phyloP scores from a whole-genome alignment of 53 echinoderm and acorn worm genomes.

The Echinarachnius parma region DNA sequence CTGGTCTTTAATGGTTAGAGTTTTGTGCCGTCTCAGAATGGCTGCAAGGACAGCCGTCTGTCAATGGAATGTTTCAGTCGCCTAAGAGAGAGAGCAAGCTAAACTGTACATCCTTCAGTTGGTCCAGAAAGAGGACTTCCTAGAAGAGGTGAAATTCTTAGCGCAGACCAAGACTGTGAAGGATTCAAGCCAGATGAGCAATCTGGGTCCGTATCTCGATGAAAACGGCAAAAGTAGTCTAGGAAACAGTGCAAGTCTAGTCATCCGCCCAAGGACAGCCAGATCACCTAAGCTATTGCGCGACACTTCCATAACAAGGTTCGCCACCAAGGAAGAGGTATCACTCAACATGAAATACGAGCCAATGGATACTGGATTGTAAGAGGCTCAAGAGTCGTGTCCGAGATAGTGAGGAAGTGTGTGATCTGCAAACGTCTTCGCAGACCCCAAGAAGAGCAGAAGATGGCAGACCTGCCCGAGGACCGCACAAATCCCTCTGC shows the following conservation, averaged over 20 bases:
- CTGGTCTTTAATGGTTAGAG: constrained; percentile 42
- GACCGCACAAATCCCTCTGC: constrained; percentile 29
- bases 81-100: neutral
- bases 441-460: constrained; percentile 50
- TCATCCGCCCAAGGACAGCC: constrained; percentile 10
- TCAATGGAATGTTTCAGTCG: neutral
- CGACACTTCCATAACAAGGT: constrained; percentile 40
- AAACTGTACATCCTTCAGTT: constrained; percentile 23
- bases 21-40: constrained; percentile 11
- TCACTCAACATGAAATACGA: constrained; percentile 41
- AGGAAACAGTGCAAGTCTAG: neutral
- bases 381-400: constrained; percentile 10
- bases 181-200: neutral
- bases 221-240: neutral
- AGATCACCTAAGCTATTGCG: neutral
- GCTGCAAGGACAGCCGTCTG: neutral
- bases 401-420: constrained; percentile 32
- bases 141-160: constrained; percentile 14
- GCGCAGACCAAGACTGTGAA: neutral
- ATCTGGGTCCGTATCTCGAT: neutral
- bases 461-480: constrained; percentile 45
- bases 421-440: constrained; percentile 36
- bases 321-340: constrained; percentile 49
- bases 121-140: constrained; percentile 24
- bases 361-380: constrained; percentile 56